Evolutionary conservation across 2,888 invertebrate species (phyloP).

Genomic region (Amphipyra berbera): DNA sequence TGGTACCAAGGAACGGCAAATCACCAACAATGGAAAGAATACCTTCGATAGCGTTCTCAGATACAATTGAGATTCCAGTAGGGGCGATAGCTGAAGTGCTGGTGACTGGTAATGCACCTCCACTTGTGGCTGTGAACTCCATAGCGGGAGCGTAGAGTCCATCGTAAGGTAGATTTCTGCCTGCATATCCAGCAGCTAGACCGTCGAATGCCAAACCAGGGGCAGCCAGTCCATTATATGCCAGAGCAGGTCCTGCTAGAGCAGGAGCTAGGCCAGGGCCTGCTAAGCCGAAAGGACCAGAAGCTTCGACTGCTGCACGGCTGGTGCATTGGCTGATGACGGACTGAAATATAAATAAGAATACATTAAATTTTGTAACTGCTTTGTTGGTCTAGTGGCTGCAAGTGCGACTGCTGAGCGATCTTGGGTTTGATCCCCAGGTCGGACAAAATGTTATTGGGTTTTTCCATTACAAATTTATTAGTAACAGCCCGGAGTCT

Average conservation of each 20-base stretch:
- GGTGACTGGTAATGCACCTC: constrained; percentile 25
- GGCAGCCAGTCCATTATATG: constrained; percentile 9
- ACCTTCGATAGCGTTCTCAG: constrained; percentile 46
- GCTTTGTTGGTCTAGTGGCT: too few relatives aligned
- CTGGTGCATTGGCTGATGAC: constrained; percentile 43
- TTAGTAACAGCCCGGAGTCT: too few relatives aligned
- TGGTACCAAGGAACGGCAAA: constrained; percentile 60
- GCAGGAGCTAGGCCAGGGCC: background rate
- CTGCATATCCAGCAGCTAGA: constrained; percentile 4
- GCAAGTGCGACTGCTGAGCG: too few relatives aligned
- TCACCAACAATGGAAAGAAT: constrained; percentile 32
- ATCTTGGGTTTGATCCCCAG: too few relatives aligned
- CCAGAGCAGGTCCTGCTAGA: constrained; percentile 10
- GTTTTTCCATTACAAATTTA: too few relatives aligned
- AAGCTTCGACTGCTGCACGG: constrained; percentile 16
- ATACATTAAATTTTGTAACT: background rate
- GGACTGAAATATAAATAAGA: constrained; percentile 20
- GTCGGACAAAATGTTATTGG: too few relatives aligned
- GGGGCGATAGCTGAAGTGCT: constrained; percentile 25
- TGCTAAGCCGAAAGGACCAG: constrained; percentile 2
- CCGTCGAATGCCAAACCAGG: constrained; percentile 20
- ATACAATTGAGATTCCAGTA: constrained; percentile 13
- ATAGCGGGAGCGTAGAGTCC: constrained; percentile 1
- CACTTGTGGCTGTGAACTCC: constrained; percentile 24
- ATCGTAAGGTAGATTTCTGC: background rate